These are phyloP conservation scores for Theodoxus fluviatilis DNA, from an alignment of 2,888 invertebrate species.

Conservation along the genomic window DNA sequence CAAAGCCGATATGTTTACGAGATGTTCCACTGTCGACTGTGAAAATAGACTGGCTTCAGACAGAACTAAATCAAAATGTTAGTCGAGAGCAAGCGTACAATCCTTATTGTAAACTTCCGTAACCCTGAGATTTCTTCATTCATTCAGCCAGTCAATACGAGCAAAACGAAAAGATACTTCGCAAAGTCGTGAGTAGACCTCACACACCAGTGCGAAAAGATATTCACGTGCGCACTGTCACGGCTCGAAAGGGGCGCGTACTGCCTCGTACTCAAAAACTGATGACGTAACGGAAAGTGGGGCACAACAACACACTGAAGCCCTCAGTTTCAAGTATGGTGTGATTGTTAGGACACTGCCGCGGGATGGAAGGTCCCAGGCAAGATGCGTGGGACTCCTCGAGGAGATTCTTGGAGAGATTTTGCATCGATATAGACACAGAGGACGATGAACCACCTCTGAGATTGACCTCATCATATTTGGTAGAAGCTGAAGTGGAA, in stretches of 20 bases:
- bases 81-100: too few relatives aligned
- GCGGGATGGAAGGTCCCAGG: slow-evolving; percentile 47
- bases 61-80: too few relatives aligned
- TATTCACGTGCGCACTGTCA: slow-evolving; percentile 22
- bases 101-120: too few relatives aligned
- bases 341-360: slow-evolving; percentile 35
- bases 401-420: slow-evolving; percentile 46
- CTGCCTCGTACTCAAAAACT: slow-evolving; percentile 17
- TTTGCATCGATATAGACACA: slow-evolving; percentile 45
- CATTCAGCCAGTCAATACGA: too few relatives aligned
- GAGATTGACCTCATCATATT: slow-evolving; percentile 37
- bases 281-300: slow-evolving; percentile 40
- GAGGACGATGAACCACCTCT: slow-evolving; percentile 43
- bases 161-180: too few relatives aligned
- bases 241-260: slow-evolving; percentile 21
- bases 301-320: slow-evolving; percentile 37
- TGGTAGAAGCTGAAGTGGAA: slow-evolving; percentile 51
- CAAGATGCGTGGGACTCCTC: slow-evolving; percentile 41
- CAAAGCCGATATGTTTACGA: too few relatives aligned
- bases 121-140: too few relatives aligned
- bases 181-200: too few relatives aligned
- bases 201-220: too few relatives aligned
- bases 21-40: too few relatives aligned
- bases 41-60: too few relatives aligned
- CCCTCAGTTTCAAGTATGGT: slow-evolving; percentile 32